Evolutionary conservation across 2,113 vertebrate species (phyloP), one percentile per base, ranked within the genome.

Genomic region (Phalacrocorax pelagicus): DNA sequence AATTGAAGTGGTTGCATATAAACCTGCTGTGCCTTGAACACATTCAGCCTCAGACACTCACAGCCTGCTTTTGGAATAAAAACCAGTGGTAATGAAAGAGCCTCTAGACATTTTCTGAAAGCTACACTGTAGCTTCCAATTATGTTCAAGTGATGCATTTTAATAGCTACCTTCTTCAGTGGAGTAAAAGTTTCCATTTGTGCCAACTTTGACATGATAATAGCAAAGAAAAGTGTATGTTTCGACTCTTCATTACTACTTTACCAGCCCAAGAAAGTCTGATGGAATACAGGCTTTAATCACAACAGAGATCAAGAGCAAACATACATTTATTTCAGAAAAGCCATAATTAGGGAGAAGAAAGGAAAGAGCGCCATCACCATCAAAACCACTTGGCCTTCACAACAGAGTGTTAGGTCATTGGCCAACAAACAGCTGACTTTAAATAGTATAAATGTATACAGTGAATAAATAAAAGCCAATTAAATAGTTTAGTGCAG

Each of bases 201-300:
- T 30, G 32, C 36, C 92, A 79, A 81, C 95, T 95, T 92, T 92
- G 93, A 97, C 65, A 93, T 95, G 94, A 77, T 93, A 91, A 96
- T 88, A 81, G 77, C 42, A 38, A 62, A 40, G 80, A 92, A 66
- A 80, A 89, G 42, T 23, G 75, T 6, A 46, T 23, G 80, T 58
- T 81, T 77, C 63, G 11, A 9, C 57, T 80, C 46, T 44, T 66
- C 58, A 20, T 73, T 44, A 89, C 47, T 77, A 10, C 79, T 81
- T 74, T n/a, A 54, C 87, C 80, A 81, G 66, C 54, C 66, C 52
- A 42, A 13, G 46, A 88, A 86, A 77, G 59, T 82, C 79, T 70
- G 79, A 47, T 27, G 81, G 66, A 86, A 23, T 12, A 12, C 2
- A 84, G 58, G 87, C 87, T 97, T 94, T 89, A 54, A 96, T 94